Conservation (phyloP, 1,140 invertebrate genomes). For the Armadillidium nasatum region DNA sequence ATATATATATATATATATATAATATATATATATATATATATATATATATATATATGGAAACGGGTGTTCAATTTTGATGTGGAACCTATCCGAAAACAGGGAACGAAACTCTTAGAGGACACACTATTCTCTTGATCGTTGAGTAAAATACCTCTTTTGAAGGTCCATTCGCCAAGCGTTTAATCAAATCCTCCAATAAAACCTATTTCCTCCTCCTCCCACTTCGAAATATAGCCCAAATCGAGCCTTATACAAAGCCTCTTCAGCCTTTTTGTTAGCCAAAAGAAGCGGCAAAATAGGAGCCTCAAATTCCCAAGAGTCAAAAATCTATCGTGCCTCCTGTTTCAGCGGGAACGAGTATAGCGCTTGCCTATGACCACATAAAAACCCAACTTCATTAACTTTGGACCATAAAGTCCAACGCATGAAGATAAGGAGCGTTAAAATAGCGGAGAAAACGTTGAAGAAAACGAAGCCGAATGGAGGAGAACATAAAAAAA, state of each 20-base stretch:
- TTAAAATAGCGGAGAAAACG: background rate
- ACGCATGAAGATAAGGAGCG: conserved; percentile 1
- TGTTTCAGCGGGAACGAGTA: background rate
- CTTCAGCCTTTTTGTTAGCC: background rate
- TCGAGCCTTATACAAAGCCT: background rate
- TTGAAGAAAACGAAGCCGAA: background rate
- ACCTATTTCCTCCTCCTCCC: conserved; percentile 10
- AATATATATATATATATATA: no score
- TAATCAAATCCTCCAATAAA: conserved; percentile 9
- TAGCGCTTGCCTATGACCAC: conserved; percentile 4
- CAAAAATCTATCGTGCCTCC: conserved; percentile 1
- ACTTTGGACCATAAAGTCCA: background rate
- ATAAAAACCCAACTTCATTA: conserved; percentile 7
- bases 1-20: no score
- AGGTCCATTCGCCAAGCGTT: background rate
- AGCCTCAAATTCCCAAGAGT: conserved; percentile 5
- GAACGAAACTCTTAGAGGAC: background rate
- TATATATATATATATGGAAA: no score
- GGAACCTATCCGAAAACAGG: background rate
- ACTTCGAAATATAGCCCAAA: background rate
- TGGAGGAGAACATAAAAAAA: no score
- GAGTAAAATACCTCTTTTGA: background rate
- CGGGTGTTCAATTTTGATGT: no score
- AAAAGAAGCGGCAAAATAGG: conserved; percentile 1
- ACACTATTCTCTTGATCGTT: background rate